Evolutionary conservation across 2,888 invertebrate genomes (phyloP).

Genomic region (Steinernema hermaphroditum): DNA sequence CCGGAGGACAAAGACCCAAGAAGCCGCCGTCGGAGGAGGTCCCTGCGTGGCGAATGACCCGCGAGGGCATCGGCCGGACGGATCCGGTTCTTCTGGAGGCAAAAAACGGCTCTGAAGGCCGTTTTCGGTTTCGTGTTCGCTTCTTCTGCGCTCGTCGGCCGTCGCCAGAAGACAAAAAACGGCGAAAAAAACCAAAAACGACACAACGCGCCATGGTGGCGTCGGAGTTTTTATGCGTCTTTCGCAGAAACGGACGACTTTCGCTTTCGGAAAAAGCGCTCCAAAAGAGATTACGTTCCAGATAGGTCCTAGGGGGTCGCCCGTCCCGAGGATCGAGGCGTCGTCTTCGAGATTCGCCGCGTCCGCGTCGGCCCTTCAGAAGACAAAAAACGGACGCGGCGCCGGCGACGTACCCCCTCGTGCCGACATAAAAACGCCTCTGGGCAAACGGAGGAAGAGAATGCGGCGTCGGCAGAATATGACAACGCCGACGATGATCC

Average conservation of each 20-base stretch:
- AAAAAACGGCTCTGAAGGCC: constrained; percentile 22
- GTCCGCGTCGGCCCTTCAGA: constrained; percentile 6
- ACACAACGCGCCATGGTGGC: neutral
- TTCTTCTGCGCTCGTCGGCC: constrained; percentile 18
- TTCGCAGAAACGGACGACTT: constrained; percentile 1
- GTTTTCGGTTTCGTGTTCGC: neutral
- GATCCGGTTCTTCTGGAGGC: constrained; percentile 1
- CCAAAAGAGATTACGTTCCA: constrained; percentile 12
- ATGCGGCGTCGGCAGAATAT: constrained; percentile 7
- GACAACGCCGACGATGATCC: neutral
- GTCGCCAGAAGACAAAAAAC: neutral
- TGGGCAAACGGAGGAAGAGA: constrained; percentile 22
- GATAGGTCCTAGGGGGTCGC: neutral
- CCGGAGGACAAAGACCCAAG: neutral
- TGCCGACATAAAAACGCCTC: constrained; percentile 31
- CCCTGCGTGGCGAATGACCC: constrained; percentile 8
- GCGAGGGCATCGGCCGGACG: constrained; percentile 4
- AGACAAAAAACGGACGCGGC: constrained; percentile 10
- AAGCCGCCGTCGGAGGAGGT: neutral
- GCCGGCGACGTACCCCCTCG: constrained; percentile 14
- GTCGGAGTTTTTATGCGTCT: neutral
- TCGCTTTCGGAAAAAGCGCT: neutral
- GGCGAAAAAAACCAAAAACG: constrained; percentile 11
- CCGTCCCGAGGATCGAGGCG: neutral
- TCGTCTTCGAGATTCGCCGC: neutral